Percentiles rank a stretch among this genome's conserved stretches.
Evolutionary conservation across 2,113 vertebrate species (phyloP).

Genomic region (Chascanopsetta lugubris): DNA sequence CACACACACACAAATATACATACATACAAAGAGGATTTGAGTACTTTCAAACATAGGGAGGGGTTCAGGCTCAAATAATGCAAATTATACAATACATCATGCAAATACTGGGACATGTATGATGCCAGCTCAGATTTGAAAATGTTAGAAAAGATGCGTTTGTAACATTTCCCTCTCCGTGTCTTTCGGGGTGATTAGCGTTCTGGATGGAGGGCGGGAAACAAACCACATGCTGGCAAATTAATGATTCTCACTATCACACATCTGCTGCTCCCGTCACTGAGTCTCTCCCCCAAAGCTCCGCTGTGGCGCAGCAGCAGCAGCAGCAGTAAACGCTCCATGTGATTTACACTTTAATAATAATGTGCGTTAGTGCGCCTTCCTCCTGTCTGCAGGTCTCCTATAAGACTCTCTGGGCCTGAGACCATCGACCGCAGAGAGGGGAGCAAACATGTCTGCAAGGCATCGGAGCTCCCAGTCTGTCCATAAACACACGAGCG

Average conservation of each 20-base stretch:
- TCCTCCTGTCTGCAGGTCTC: slow-evolving; percentile 4
- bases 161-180: slow-evolving; percentile 3
- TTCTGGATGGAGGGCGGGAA: neutral
- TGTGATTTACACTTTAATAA: slow-evolving; percentile 53
- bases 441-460: slow-evolving; percentile 10
- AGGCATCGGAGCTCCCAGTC: slow-evolving; percentile 20
- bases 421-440: slow-evolving; percentile 26
- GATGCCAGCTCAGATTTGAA: neutral
- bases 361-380: slow-evolving; percentile 2
- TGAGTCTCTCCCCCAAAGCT: neutral
- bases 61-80: slow-evolving; percentile 39
- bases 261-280: slow-evolving; percentile 5
- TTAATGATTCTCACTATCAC: slow-evolving; percentile 6
- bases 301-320: slow-evolving; percentile 13
- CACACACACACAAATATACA: neutral
- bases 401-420: neutral
- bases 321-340: slow-evolving; percentile 14
- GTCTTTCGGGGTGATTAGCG: slow-evolving; percentile 8
- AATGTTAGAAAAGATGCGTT: neutral
- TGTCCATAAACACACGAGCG: slow-evolving; percentile 21
- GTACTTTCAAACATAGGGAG: slow-evolving; percentile 29
- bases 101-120: slow-evolving; percentile 34
- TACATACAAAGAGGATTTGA: slow-evolving; percentile 33
- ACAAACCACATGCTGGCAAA: slow-evolving; percentile 19
- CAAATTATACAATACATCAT: slow-evolving; percentile 38